Evolutionary conservation across 2,797 vertebrate species (phyloP).

Genomic region (Liasis olivaceus): DNA sequence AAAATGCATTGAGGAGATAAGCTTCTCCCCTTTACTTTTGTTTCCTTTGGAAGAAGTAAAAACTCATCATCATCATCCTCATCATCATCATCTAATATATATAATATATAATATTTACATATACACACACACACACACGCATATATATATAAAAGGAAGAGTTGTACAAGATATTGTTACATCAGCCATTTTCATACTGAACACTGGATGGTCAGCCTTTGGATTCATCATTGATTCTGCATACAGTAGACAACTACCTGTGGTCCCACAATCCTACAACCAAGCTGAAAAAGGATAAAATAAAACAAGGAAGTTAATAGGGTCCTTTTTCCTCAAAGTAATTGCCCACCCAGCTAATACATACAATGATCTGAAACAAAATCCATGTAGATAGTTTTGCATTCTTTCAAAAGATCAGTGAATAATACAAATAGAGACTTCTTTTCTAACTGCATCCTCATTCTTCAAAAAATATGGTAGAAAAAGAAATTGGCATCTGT

Average conservation of each 20-base stretch:
- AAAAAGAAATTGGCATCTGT: not conserved
- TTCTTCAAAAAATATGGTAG: not conserved
- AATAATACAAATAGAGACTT: not conserved
- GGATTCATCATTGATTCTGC: conserved; percentile 90
- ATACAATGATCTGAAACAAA: not conserved
- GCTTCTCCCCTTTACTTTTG: no score
- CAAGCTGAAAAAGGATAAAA: conserved; percentile 76
- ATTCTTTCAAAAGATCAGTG: not conserved
- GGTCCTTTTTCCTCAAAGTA: not conserved
- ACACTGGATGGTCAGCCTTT: conserved; percentile 89
- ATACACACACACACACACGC: no score
- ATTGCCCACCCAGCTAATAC: not conserved
- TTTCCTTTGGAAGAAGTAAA: no score
- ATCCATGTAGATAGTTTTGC: not conserved
- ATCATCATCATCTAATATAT: no score
- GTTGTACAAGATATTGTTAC: conserved; percentile 92
- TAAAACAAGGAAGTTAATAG: not conserved
- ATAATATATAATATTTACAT: no score
- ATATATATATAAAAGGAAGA: conserved; percentile 70
- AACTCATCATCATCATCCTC: no score
- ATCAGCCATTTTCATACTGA: conserved; percentile 94
- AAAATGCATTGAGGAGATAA: no score
- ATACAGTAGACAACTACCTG: conserved; percentile 93
- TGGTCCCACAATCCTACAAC: conserved; percentile 92
- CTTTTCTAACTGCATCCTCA: not conserved